Base-by-base conservation (phyloP, 2,797 vertebrate species). In the Schizothorax lantsangensis region DNA sequence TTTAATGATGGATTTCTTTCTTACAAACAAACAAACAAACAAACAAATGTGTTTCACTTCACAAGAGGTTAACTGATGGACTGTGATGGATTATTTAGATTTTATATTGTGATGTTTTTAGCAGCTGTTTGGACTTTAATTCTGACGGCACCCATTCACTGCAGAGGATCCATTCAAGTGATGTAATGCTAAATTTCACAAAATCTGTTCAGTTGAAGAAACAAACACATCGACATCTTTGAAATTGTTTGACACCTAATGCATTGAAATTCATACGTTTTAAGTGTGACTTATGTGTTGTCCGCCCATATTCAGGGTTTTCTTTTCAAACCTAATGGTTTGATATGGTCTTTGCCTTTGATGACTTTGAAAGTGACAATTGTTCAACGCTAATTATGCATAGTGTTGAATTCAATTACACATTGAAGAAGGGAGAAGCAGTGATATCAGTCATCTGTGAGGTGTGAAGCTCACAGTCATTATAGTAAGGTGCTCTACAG, bases 341-440 rank as follows among this genome's bases (percentile, higher is more conserved):
- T 72, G 9, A 30, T 45, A 59, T 15, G 21, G 11, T 15, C 73
- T 78, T 68, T 69, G 62, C 52, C 15, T 52, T 84, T n/a, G 64
- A 30, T 52, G 64, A 52, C 30, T 71, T 82, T 30, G 14, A 83
- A 83, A 57, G 33, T 40, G 81, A 57, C 68, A 73, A 83, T 57
- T 72, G 33, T 8, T 83, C 23, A 59, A 72, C 72, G 38, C 26
- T 36, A 36, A 84, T 77, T 64, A 68, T 75, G 19, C 92, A 93
- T 92, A 91, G 91, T 30, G 30, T 30, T 30, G 30, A 30, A 30
- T 89, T 94, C 88, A 88, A 89, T 93, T 93, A 93, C 84, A 90
- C 89, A 91, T 84, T 90, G 57, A 88, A 91, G 90, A 88, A 87
- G 89, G 84, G 86, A 91, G 83, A 89, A 90, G 45, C 30, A 92